Evolutionary conservation across 2,113 vertebrate genomes (phyloP).

Genomic region (Catharus bicknelli): DNA sequence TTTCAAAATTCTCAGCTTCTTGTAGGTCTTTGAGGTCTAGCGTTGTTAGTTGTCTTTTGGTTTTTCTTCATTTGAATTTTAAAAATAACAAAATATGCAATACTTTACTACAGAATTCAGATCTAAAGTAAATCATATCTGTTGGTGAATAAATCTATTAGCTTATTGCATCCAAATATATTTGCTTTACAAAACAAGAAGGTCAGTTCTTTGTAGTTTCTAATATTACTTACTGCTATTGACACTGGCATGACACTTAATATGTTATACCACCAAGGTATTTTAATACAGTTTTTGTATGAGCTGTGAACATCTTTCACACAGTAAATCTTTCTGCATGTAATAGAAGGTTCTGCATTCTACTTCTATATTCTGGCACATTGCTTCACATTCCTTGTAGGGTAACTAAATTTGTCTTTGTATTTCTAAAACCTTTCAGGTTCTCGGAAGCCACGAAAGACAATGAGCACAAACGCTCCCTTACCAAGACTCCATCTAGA

Average conservation of each 20-base stretch:
- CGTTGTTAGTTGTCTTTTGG: neutral
- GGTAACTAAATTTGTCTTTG: neutral
- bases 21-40: neutral
- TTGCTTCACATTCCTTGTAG: neutral
- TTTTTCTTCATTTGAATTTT: neutral
- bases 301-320: neutral
- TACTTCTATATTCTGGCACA: neutral
- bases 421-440: conserved; percentile 63
- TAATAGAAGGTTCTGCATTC: neutral
- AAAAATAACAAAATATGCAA: neutral
- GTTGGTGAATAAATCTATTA: neutral
- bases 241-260: neutral
- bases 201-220: neutral
- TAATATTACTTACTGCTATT: neutral
- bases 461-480: conserved; percentile 86
- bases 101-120: neutral
- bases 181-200: neutral
- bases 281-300: neutral
- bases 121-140: neutral
- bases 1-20: neutral
- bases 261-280: neutral
- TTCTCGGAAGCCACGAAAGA: conserved; percentile 88
- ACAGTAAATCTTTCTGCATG: neutral
- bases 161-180: neutral
- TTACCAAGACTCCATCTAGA: conserved; percentile 89